Base-by-base conservation (phyloP, 92 coral and sea anemone genomes). In the Epizoanthus ramosus region DNA sequence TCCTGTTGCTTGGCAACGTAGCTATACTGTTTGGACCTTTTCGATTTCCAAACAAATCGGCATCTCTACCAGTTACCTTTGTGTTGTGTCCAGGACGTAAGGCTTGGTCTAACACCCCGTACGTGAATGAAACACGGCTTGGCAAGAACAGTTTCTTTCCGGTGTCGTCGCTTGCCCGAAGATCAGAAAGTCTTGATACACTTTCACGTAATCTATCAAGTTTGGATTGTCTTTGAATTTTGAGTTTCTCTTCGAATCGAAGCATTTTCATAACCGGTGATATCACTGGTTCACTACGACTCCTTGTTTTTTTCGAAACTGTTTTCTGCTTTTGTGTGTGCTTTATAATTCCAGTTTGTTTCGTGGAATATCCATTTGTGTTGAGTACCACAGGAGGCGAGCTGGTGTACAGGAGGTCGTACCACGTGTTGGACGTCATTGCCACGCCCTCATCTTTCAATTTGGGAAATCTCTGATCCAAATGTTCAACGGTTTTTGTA, bases 181-280 rank as follows among this genome's bases (percentile, higher is more conserved):
- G 14, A 7, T 60, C 71, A 25, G 57, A 58, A 24, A 28, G 16
- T n/a, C 33, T 59, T 58, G 69, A 76, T 39, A 57, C 33, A 19
- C 50, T 39, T 31, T 76, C 35, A n/a, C 24, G 69, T 41, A 76
- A 17, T 58, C 81, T 59, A n/a, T 63, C 69, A 17, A 76, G 56
- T 23, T 76, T 76, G 0, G 19, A 13, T 58, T 76, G 33, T 35
- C 81, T 76, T 60, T 37, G 39, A 8, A 56, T 8, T n/a, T 37
- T 39, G 6, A 76, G 81, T 59, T 59, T 76, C 63, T 76, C 69
- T 31, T 76, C 69, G 58, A 76, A 76, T 33, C 81, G 81, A 10
- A 58, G 68, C 81, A 76, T 60, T 37, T 68, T 76, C 12, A 35
- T 31, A 19, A 76, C 37, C 12, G 81, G 45, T n/a, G 68, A 39